These are phyloP conservation scores for Sylvilagus floridanus DNA, from an alignment of 2,797 vertebrate species.

Conservation along the genomic window DNA sequence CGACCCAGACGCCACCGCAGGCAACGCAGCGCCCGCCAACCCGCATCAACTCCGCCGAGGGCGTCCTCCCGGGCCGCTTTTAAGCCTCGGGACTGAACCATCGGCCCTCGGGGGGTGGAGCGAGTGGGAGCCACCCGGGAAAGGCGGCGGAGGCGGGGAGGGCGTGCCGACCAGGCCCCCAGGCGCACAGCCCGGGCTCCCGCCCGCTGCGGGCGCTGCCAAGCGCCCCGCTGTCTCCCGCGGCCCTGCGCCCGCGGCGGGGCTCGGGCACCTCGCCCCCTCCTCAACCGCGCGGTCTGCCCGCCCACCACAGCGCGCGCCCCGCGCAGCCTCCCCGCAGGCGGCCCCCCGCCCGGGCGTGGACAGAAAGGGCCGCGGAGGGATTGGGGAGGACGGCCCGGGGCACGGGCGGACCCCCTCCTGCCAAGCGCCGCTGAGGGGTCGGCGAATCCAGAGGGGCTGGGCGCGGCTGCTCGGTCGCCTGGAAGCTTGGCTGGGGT, in stretches of 20 bases:
- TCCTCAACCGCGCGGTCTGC: not conserved
- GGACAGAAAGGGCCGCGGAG: not conserved
- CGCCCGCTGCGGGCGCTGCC: rapidly evolving
- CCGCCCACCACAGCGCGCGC: not conserved
- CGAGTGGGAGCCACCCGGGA: not conserved
- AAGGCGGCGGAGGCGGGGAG: not conserved
- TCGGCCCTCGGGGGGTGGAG: constrained; percentile 65
- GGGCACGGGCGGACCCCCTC: not conserved
- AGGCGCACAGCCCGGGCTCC: not conserved
- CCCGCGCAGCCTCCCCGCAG: not conserved
- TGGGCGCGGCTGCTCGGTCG: too few species aligned
- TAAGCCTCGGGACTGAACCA: constrained; percentile 87
- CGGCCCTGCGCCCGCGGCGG: rapidly evolving
- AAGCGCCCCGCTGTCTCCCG: rapidly evolving
- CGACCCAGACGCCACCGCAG: too few species aligned
- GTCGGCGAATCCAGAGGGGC: not conserved
- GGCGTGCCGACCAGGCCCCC: not conserved
- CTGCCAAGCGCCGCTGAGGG: not conserved
- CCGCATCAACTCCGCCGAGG: not conserved
- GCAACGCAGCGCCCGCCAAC: rapidly evolving
- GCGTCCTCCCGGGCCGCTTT: constrained; percentile 74
- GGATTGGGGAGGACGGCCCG: too few species aligned
- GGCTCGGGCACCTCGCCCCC: not conserved
- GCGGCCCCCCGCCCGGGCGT: too few species aligned
- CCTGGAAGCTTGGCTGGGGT: too few species aligned